phyloP scores from a whole-genome alignment of 2,888 invertebrate species.

The Erannis defoliaria region DNA sequence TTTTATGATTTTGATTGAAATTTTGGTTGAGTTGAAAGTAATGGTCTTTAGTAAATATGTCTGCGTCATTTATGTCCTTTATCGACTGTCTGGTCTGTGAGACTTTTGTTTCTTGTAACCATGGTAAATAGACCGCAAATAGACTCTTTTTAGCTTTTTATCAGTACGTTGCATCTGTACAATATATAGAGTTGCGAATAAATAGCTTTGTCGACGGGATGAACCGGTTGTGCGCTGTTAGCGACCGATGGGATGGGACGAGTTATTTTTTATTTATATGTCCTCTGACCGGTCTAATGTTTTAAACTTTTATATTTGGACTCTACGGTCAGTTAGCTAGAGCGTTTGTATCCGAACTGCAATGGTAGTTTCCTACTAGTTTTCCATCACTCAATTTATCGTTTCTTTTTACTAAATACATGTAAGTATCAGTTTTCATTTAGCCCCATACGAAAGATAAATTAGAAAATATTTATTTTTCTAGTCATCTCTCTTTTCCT shows the following conservation, averaged over 20 bases:
- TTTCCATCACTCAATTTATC: too few species aligned
- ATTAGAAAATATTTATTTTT: neutral
- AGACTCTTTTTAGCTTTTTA: neutral
- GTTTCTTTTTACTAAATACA: too few species aligned
- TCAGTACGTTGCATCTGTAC: constrained; percentile 1
- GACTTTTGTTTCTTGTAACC: neutral
- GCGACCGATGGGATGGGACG: constrained; percentile 31
- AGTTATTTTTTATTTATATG: constrained; percentile 33
- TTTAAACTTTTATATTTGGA: constrained; percentile 25
- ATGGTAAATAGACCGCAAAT: neutral
- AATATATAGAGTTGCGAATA: constrained; percentile 6
- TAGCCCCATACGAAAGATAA: too few species aligned
- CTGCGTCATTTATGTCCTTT: neutral
- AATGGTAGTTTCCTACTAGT: too few species aligned
- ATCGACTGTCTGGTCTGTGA: neutral
- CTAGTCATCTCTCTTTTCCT: neutral
- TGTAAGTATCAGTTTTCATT: too few species aligned
- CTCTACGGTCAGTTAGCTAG: neutral
- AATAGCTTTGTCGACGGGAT: constrained; percentile 16
- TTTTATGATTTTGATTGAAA: too few species aligned
- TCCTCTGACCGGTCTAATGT: constrained; percentile 27
- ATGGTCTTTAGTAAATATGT: too few species aligned
- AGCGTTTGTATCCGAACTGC: too few species aligned
- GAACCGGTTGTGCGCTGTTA: constrained; percentile 42
- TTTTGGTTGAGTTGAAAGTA: too few species aligned